Base-by-base conservation (phyloP, 1,140 invertebrate genomes). In the Panonychus citri region DNA sequence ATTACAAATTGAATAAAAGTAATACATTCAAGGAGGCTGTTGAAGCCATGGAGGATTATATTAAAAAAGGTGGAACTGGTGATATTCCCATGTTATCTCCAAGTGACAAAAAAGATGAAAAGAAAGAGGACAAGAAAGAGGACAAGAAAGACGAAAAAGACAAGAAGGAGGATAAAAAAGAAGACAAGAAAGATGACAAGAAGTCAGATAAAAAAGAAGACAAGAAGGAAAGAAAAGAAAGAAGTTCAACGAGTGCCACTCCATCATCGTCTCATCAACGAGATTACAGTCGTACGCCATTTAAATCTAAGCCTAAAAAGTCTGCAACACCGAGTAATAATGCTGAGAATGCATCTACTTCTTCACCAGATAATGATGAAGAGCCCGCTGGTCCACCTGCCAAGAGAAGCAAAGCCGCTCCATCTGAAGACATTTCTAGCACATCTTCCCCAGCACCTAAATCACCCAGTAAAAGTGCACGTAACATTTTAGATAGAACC, bases 1-100 rank as follows among this genome's bases (percentile, higher is more conserved):
- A 85, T 52, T 76, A 78, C 21, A 82, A 81, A 65, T 76, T 79
- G 21, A 81, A 79, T 65, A 88, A 90, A 68, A 79, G 81, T 7
- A 71, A 73, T 8, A 74, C 75, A 2, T 90, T 91, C 66, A 84
- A 83, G 66, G 82, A 87, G 57, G 89, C 87, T 10, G 75, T 88
- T 59, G 75, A 77, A 61, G 81, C 84, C 60, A 89, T 90, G 65
- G 86, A 91, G 66, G 79, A 85, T 37, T 85, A 78, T 63, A 81
- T 86, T 59, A 71, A 74, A n/a, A 65, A 64, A 53, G 63, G 56
- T 37, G 61, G 54, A 21, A 43, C 55, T 30, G 55, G 50, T 51
- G 24, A 17, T 27, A 30, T 30, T 24, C 30, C 30, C 5, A 34
- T 34, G 30, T 5, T 13, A 51, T 25, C 28, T 51, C 25, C 12